A percentile compares a stretch with the other conserved stretches of the same genome.
phyloP scores from a whole-genome alignment of 2,113 vertebrate genomes.

The Sylvietta virens region DNA sequence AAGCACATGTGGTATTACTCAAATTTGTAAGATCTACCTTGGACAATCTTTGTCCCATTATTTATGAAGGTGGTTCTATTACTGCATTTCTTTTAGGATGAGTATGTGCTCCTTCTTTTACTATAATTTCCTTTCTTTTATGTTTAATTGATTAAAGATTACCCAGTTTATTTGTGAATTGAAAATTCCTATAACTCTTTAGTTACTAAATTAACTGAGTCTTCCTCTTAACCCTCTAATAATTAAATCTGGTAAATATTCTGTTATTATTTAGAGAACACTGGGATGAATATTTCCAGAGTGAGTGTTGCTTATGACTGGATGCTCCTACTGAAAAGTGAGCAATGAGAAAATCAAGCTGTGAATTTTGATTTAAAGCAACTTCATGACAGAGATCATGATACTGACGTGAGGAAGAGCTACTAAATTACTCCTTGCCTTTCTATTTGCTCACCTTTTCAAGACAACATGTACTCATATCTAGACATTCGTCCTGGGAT shows the following conservation, averaged over 20 bases:
- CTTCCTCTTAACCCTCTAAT: not conserved
- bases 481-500: constrained; percentile 13
- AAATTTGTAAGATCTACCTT: not conserved
- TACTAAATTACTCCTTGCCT: constrained; percentile 9
- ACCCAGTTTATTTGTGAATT: not conserved
- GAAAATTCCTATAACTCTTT: not conserved
- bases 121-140: not conserved
- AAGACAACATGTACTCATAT: constrained; percentile 10
- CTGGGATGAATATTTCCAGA: not conserved
- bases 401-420: not conserved
- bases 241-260: not conserved
- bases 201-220: not conserved
- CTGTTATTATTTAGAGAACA: not conserved
- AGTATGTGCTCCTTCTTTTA: rapidly evolving
- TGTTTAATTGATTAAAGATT: not conserved
- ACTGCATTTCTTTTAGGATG: not conserved
- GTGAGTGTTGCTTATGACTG: not conserved
- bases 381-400: not conserved
- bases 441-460: constrained; percentile 1
- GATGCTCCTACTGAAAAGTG: not conserved
- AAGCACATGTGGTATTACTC: not conserved
- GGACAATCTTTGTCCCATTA: not conserved
- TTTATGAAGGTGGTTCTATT: not conserved
- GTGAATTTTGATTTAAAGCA: not conserved
- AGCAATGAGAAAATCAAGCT: not conserved